Conservation (phyloP, 1,140 invertebrate genomes). For the Heliconius congener region DNA sequence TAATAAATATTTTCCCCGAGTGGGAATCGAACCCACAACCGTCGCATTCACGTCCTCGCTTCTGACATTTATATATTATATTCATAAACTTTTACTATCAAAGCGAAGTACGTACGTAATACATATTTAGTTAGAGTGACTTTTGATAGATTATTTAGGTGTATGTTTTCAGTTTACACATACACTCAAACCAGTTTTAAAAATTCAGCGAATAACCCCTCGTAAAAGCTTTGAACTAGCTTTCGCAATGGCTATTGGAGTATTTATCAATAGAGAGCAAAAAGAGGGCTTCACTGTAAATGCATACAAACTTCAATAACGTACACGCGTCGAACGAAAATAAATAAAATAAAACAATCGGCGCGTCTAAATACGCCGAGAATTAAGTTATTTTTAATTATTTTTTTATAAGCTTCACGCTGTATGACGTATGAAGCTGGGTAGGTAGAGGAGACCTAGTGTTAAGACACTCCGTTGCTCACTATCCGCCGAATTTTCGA, state of each 20-base stretch:
- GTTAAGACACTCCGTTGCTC: no score
- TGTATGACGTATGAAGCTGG: no score
- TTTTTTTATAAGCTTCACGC: no score
- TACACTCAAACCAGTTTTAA: neutral
- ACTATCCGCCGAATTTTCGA: no score
- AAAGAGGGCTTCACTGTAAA: conserved; percentile 6
- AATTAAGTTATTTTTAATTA: no score
- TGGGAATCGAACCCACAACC: no score
- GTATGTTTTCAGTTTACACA: neutral
- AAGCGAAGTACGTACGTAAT: no score
- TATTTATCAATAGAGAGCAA: conserved; percentile 15
- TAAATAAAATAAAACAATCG: neutral
- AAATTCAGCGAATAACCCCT: neutral
- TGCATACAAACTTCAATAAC: neutral
- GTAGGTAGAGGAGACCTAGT: no score
- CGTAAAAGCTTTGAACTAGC: conserved; percentile 5
- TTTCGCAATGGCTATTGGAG: neutral
- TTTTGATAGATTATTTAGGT: neutral
- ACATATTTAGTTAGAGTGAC: neutral
- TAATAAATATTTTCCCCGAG: no score
- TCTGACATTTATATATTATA: no score
- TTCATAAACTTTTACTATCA: no score
- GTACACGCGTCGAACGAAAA: neutral
- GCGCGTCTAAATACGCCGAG: neutral
- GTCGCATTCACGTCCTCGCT: no score